A percentile compares a stretch with the other conserved stretches of the same genome.
These are phyloP conservation scores for Lanistes nyassanus DNA, from an alignment of 1,140 invertebrate species.

Conservation along the genomic window DNA sequence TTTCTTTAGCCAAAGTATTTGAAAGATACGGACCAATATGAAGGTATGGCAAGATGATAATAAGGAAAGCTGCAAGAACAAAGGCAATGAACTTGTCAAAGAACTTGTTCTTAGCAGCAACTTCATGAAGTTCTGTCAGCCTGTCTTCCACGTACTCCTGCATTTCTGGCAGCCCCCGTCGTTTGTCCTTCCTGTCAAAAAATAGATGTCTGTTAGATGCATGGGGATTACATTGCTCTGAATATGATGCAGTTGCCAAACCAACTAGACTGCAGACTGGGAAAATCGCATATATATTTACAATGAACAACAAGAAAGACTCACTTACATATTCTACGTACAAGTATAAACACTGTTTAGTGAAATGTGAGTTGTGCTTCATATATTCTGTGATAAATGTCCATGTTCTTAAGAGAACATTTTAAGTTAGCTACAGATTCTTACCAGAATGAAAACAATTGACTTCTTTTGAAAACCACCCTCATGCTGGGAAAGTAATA, in stretches of 20 bases:
- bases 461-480: too few relatives aligned
- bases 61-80: slow-evolving; percentile 39
- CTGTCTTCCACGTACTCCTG: slow-evolving; percentile 56
- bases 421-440: background rate
- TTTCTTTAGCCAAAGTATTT: slow-evolving; percentile 4
- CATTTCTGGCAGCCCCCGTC: slow-evolving; percentile 26
- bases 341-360: background rate
- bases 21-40: slow-evolving; percentile 55
- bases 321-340: background rate
- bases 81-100: slow-evolving; percentile 52
- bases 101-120: slow-evolving; percentile 46
- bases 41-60: slow-evolving; percentile 53
- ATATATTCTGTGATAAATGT: background rate
- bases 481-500: too few relatives aligned
- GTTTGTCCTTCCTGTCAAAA: slow-evolving; percentile 19
- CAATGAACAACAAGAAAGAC: background rate
- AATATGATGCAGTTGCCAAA: background rate
- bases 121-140: slow-evolving; percentile 52
- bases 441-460: background rate
- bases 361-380: background rate
- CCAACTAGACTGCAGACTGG: background rate
- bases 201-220: background rate
- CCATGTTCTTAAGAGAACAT: background rate
- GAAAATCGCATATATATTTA: background rate
- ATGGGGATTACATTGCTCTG: background rate